A percentile compares a stretch with the other conserved stretches of the same genome.
Evolutionary conservation across 2,888 invertebrate genomes (phyloP).

Genomic region (Drosophila acutilabella): DNA sequence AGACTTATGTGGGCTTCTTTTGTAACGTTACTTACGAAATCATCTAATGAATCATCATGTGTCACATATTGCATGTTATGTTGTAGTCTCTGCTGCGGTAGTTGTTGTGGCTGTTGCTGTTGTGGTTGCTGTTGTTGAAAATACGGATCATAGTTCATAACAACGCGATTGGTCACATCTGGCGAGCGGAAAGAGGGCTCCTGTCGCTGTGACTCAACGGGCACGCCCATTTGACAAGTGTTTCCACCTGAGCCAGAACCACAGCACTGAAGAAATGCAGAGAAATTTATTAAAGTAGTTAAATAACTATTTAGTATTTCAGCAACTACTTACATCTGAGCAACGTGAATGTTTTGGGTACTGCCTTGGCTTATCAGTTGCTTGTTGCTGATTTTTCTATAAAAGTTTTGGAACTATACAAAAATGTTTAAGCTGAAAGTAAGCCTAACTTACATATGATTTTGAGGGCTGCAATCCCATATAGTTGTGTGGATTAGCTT

Average conservation of each 20-base stretch:
- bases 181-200: neutral
- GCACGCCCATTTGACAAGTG: neutral
- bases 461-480: constrained; percentile 6
- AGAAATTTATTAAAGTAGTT: neutral
- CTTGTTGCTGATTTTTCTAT: neutral
- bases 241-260: neutral
- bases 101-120: constrained; percentile 2
- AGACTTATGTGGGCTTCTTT: constrained; percentile 4
- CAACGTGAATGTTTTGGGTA: neutral
- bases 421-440: neutral
- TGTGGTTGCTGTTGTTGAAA: constrained; percentile 15
- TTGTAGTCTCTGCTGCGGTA: constrained; percentile 13
- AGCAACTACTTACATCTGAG: neutral
- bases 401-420: neutral
- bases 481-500: neutral
- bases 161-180: constrained; percentile 8
- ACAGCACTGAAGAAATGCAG: constrained; percentile 5
- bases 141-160: constrained; percentile 25
- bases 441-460: constrained; percentile 7
- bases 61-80: constrained; percentile 3
- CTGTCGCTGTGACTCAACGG: neutral
- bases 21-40: constrained; percentile 40
- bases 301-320: no score
- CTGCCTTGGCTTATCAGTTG: neutral
- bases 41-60: constrained; percentile 10